Base-by-base conservation (phyloP, 2,888 invertebrate genomes). In the Caenorhabditis sp. region DNA sequence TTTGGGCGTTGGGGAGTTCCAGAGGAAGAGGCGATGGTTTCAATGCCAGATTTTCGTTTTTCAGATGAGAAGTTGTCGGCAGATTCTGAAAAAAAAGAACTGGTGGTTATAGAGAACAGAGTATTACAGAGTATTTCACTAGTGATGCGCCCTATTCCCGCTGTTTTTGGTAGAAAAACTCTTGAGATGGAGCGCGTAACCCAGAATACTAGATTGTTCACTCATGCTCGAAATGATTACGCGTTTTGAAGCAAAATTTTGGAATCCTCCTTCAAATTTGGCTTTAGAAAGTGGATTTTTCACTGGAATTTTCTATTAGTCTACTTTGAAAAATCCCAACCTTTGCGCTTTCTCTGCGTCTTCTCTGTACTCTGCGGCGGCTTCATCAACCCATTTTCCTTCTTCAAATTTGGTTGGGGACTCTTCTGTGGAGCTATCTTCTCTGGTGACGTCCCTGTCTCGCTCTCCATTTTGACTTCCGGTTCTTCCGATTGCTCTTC, bases 1-100 rank as follows among this genome's bases (percentile, higher is more conserved):
- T 84, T 84, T 38, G 84, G 69, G 38, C 80, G 49, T 64, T 79
- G 79, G 7, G 68, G 68, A 16, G 76, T 76, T 44, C 16, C 14
- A 3, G 74, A 54, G 14, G 61, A 59, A 8, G 47, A 47, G 8
- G 28, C n/a, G 41, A 66, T 44, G 14, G 76, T 54, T 61, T 82
- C 82, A 35, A 76, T 41, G 4, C 74, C 63, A 7, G 74, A 56
- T 51, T 82, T 82, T 19, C 82, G 76, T 44, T 76, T 81, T 14
- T 81, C 81, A n/a, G 16, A 63, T 7, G 68, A 24, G 26, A 54
- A 49, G 54, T 47, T 68, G 19, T 72, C 80, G 8, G 56, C 64
- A 5, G 80, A 80, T 72, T 80, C 80, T 77, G 54, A 12, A 54
- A 12, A 31, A 31, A 31, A 7, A 31, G n/a, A n/a, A n/a, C n/a